Conservation (phyloP, 1,140 invertebrate genomes). For the Saccostrea echinata region DNA sequence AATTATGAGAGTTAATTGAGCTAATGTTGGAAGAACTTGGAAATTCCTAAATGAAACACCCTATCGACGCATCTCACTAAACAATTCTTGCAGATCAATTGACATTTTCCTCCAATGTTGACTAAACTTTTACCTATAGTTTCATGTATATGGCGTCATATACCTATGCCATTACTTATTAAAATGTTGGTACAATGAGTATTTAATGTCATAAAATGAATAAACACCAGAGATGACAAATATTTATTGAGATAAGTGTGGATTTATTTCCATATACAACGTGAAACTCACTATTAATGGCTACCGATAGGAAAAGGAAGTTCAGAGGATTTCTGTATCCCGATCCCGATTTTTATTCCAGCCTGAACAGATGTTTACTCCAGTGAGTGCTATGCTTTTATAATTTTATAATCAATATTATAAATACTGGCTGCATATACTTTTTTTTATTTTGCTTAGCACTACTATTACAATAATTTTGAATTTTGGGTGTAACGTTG, state of each 20-base stretch:
- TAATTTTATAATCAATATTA: no score
- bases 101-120: not conserved
- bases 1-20: no score
- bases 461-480: no score
- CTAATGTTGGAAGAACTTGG: no score
- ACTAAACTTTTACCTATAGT: not conserved
- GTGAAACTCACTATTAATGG: slow-evolving; percentile 31
- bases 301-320: slow-evolving; percentile 35
- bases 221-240: not conserved
- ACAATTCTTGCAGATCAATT: not conserved
- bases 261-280: slow-evolving; percentile 13
- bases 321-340: not conserved
- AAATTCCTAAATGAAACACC: not conserved
- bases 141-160: not conserved
- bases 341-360: not conserved
- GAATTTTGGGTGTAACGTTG: no score
- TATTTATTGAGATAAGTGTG: not conserved
- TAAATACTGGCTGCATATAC: no score
- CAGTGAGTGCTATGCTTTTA: no score
- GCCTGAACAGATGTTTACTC: no score
- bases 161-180: not conserved
- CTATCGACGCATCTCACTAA: not conserved
- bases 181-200: not conserved
- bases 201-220: not conserved
- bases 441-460: no score